These are phyloP conservation scores for Pycnomerus fuliginosus DNA, from an alignment of 2,888 invertebrate genomes.

Conservation along the genomic window DNA sequence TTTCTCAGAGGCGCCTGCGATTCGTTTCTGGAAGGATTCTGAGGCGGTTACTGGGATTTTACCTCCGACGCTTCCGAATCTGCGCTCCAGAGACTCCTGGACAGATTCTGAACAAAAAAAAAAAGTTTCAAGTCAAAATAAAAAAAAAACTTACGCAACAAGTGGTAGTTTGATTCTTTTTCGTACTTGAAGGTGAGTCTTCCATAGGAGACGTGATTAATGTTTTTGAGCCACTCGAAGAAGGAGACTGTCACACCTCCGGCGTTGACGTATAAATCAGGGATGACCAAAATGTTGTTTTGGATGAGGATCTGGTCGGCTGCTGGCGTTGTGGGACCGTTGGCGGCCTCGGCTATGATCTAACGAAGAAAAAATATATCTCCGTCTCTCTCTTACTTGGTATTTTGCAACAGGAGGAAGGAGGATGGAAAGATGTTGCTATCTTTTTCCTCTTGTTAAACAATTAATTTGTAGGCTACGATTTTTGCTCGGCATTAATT, in stretches of 20 bases:
- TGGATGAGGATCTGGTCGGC: constrained; percentile 89
- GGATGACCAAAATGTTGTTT: constrained; percentile 86
- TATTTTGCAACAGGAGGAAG: no score
- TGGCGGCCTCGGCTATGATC: constrained; percentile 96
- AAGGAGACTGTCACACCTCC: constrained; percentile 99
- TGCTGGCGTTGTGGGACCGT: constrained; percentile 95
- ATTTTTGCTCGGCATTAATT: no score
- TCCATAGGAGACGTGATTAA: constrained; percentile 97
- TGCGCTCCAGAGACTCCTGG: constrained; percentile 92
- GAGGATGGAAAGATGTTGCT: no score
- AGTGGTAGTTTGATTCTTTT: constrained; percentile 85
- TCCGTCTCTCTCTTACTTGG: no score
- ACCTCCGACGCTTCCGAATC: constrained; percentile 89
- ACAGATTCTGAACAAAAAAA: constrained; percentile 74
- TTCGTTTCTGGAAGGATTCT: constrained; percentile 83
- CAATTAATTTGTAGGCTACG: no score
- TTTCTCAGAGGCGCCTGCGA: constrained; percentile 93
- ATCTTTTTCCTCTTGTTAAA: no score
- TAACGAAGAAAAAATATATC: constrained; percentile 2
- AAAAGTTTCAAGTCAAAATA: not conserved
- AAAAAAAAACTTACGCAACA: constrained; percentile 13
- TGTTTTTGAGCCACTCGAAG: constrained; percentile 98
- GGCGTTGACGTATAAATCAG: constrained; percentile 85
- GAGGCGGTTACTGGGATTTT: constrained; percentile 91
- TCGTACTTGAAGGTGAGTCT: constrained; percentile 94